Evolutionary conservation across 1,140 invertebrate species (phyloP).

Genomic region (Helicoverpa zea): DNA sequence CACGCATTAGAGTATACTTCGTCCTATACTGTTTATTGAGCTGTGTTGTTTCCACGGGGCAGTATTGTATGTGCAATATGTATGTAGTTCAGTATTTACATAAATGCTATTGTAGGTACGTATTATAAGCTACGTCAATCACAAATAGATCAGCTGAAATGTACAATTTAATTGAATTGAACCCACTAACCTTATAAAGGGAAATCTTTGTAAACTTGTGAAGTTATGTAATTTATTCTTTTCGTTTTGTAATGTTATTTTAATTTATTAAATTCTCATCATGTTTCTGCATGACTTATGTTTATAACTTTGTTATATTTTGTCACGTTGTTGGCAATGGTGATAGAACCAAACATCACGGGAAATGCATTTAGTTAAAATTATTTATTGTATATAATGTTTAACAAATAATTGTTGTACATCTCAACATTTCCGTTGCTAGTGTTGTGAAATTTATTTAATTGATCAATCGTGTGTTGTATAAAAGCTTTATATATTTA

Average conservation of each 20-base stretch:
- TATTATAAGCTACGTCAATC: constrained; percentile 16
- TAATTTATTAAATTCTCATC: constrained; percentile 24
- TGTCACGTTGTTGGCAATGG: constrained; percentile 7
- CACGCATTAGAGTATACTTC: constrained; percentile 18
- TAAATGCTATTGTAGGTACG: constrained; percentile 1
- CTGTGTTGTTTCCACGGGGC: constrained; percentile 1
- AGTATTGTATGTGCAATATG: constrained; percentile 29
- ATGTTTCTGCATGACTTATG: too few species aligned
- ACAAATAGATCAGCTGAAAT: neutral
- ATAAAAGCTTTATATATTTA: constrained; percentile 41
- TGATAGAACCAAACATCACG: constrained; percentile 33
- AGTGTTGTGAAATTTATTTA: constrained; percentile 36
- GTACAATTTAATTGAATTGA: too few species aligned
- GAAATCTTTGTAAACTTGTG: neutral
- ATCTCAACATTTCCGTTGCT: neutral
- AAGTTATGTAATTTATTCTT: neutral
- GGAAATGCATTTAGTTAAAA: constrained; percentile 40
- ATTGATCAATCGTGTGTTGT: constrained; percentile 36
- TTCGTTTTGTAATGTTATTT: neutral
- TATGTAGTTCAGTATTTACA: constrained; percentile 28
- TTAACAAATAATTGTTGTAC: constrained; percentile 14
- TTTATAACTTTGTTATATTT: neutral
- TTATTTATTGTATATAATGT: constrained; percentile 5
- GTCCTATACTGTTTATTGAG: neutral
- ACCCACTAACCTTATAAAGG: constrained; percentile 1